Evolutionary conservation across 1,140 invertebrate species (phyloP).

Genomic region (Pantala flavescens): DNA sequence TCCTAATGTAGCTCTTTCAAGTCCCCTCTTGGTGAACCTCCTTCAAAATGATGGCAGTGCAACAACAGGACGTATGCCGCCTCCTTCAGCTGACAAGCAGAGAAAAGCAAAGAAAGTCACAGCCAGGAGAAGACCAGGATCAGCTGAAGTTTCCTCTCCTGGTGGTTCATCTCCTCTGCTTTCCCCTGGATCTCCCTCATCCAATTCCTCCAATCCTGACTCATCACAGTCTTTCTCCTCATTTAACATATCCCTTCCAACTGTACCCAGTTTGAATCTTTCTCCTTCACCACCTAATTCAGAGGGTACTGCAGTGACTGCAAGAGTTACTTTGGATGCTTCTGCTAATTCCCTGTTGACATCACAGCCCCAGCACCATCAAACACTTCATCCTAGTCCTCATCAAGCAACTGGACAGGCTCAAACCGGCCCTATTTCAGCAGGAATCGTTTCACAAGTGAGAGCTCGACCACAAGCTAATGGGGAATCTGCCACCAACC

Average conservation of each 20-base stretch:
- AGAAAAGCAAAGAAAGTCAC: conserved; percentile 14
- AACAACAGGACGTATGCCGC: conserved; percentile 27
- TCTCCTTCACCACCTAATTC: conserved; percentile 19
- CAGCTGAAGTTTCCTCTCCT: conserved; percentile 29
- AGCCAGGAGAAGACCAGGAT: conserved; percentile 13
- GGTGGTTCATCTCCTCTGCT: conserved; percentile 13
- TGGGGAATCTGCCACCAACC: neutral
- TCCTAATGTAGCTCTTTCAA: conserved; percentile 56
- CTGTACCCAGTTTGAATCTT: conserved; percentile 13
- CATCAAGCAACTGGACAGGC: neutral
- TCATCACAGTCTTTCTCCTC: conserved; percentile 14
- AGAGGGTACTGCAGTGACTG: conserved; percentile 1
- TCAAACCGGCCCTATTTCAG: neutral
- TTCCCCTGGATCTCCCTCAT: conserved; percentile 18
- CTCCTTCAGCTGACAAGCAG: conserved; percentile 32
- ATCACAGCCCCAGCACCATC: conserved; percentile 28
- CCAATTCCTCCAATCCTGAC: conserved; percentile 14
- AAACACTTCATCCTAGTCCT: conserved; percentile 3
- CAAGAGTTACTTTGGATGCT: neutral
- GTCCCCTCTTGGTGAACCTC: conserved; percentile 82
- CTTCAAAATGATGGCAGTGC: conserved; percentile 69
- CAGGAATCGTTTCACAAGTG: neutral
- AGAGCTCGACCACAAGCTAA: neutral
- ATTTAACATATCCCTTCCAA: conserved; percentile 16
- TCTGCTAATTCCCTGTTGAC: conserved; percentile 20